Evolutionary conservation across 2,113 vertebrate species (phyloP).

Genomic region (Cyphomyrus discorhynchus): DNA sequence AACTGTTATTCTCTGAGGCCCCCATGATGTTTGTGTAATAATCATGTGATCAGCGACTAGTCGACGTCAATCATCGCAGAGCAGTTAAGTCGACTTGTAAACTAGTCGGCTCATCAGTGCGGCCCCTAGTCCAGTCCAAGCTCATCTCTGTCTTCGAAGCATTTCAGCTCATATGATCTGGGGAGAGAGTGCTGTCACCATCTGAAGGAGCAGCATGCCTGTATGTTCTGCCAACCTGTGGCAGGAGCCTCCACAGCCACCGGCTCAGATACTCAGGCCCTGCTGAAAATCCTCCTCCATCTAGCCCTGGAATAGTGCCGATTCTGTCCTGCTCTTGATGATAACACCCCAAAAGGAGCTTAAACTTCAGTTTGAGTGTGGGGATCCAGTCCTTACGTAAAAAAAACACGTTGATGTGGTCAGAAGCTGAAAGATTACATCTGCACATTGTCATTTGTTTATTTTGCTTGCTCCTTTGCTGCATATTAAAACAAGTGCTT

Average conservation of each 20-base stretch:
- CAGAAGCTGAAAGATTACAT: not conserved
- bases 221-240: not conserved
- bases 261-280: not conserved
- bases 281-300: not conserved
- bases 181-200: not conserved
- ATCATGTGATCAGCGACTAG: not conserved
- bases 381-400: not conserved
- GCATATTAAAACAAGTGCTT: not conserved
- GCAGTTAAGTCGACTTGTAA: not conserved
- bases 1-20: not conserved
- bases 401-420: not conserved
- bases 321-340: not conserved
- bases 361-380: not conserved
- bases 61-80: not conserved
- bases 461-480: not conserved
- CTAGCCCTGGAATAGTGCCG: not conserved
- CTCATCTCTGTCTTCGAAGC: not conserved
- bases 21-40: not conserved
- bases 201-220: not conserved
- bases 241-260: not conserved
- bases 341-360: not conserved
- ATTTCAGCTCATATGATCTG: not conserved
- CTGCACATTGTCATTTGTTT: not conserved
- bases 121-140: not conserved
- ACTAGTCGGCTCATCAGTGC: not conserved